Evolutionary conservation across 2,888 invertebrate species (phyloP).

Genomic region (Drosophila kokeensis): DNA sequence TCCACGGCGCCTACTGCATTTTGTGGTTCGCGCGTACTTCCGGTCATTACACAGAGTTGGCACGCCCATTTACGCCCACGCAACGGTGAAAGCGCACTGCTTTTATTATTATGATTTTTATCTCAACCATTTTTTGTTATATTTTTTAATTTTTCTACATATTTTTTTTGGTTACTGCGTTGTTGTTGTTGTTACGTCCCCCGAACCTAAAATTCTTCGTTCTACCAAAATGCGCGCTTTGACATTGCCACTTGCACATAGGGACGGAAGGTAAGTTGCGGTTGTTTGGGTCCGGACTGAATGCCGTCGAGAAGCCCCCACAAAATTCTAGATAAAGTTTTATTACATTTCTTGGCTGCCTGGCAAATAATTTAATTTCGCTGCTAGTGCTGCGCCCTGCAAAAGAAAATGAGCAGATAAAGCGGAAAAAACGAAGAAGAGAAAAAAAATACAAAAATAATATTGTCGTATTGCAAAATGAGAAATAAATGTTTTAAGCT

Average conservation of each 20-base stretch:
- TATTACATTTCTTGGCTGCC: conserved; percentile 65
- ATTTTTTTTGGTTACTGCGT: conserved; percentile 60
- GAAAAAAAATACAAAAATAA: conserved; percentile 53
- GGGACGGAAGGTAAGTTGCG: conserved; percentile 73
- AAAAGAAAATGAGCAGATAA: conserved; percentile 28
- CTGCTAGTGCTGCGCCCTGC: conserved; percentile 41
- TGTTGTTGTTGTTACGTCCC: conserved; percentile 58
- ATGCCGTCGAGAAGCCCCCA: background rate
- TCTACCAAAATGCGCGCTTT: conserved; percentile 30
- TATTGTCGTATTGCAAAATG: conserved; percentile 56
- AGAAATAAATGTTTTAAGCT: conserved; percentile 60
- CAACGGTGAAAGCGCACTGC: conserved; percentile 51
- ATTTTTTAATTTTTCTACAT: conserved; percentile 70
- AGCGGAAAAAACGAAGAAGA: background rate
- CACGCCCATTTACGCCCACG: conserved; percentile 36
- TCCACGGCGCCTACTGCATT: conserved; percentile 58
- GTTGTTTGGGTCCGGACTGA: conserved; percentile 10
- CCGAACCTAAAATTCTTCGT: conserved; percentile 33
- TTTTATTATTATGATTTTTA: conserved; percentile 73
- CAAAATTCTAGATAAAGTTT: conserved; percentile 60
- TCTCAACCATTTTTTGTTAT: conserved; percentile 47
- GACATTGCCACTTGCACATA: conserved; percentile 58
- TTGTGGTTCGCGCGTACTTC: conserved; percentile 49
- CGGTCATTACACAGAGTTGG: conserved; percentile 73
- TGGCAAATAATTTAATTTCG: conserved; percentile 73